Percentiles rank a stretch among this genome's conserved stretches.
Conservation (phyloP, 2,797 vertebrate genomes). For the Morus bassanus region DNA sequence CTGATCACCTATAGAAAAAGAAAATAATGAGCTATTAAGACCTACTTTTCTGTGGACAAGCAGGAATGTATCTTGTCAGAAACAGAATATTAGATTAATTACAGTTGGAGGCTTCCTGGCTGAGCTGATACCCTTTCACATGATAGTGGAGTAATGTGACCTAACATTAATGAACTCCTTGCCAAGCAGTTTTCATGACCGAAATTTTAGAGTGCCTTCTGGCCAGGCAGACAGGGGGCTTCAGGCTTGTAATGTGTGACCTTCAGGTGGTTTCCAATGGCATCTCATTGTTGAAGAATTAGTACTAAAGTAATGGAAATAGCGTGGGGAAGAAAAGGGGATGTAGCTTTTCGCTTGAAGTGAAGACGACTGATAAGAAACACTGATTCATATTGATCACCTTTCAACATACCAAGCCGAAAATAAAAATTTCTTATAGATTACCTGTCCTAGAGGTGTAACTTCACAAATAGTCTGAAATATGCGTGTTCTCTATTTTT, state of each 20-base stretch:
- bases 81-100: not conserved
- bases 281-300: not conserved
- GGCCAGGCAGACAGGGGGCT: not conserved
- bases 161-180: not conserved
- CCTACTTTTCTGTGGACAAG: not conserved
- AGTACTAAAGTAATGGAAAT: not conserved
- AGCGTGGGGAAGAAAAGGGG: not conserved
- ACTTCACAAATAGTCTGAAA: not conserved
- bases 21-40: not conserved
- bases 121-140: not conserved
- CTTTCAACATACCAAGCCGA: not conserved
- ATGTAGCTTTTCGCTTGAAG: not conserved
- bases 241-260: not conserved
- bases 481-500: not conserved
- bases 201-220: slow-evolving; percentile 12
- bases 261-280: not conserved
- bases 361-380: not conserved
- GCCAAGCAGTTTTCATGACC: slow-evolving; percentile 3
- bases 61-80: not conserved
- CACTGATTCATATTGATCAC: not conserved
- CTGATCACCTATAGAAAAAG: not conserved
- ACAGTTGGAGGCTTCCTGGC: not conserved
- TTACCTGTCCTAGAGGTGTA: not conserved
- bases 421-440: not conserved
- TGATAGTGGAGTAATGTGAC: not conserved